phyloP scores from a whole-genome alignment of 2,888 invertebrate genomes.

The Pherbina coryleti region DNA sequence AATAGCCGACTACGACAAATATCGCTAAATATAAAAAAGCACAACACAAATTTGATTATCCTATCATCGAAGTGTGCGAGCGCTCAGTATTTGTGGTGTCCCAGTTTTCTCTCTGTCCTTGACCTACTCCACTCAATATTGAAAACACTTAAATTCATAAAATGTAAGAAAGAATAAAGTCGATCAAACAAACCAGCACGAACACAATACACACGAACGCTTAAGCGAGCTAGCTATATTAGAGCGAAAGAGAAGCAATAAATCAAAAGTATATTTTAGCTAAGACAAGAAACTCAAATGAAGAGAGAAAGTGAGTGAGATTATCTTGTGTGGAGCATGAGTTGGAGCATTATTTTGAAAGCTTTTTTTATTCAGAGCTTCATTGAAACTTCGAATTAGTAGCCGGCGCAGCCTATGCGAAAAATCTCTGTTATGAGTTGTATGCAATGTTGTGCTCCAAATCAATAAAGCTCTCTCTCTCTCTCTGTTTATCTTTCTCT shows the following conservation, averaged over 20 bases:
- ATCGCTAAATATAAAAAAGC: slow-evolving; percentile 19
- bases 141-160: slow-evolving; percentile 46
- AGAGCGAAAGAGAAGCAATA: slow-evolving; percentile 9
- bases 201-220: slow-evolving; percentile 4
- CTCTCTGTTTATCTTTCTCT: not conserved
- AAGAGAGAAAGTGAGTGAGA: not conserved
- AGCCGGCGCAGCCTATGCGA: not conserved
- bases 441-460: not conserved
- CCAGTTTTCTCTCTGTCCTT: slow-evolving; percentile 69
- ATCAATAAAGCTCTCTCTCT: slow-evolving; percentile 32
- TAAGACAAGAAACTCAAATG: not conserved
- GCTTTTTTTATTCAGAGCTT: not conserved
- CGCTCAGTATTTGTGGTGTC: slow-evolving; percentile 55
- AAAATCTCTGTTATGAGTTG: not conserved
- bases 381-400: not conserved
- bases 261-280: slow-evolving; percentile 23
- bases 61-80: slow-evolving; percentile 38
- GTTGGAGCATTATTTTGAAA: slow-evolving; percentile 13
- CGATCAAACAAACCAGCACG: slow-evolving; percentile 32
- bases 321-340: not conserved
- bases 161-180: slow-evolving; percentile 37
- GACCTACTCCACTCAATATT: slow-evolving; percentile 69
- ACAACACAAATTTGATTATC: slow-evolving; percentile 47
- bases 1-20: slow-evolving; percentile 2
- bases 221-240: not conserved